Conservation (phyloP, 37 sponge, comb jelly and placozoan species). For the Beroe forskalii region DNA sequence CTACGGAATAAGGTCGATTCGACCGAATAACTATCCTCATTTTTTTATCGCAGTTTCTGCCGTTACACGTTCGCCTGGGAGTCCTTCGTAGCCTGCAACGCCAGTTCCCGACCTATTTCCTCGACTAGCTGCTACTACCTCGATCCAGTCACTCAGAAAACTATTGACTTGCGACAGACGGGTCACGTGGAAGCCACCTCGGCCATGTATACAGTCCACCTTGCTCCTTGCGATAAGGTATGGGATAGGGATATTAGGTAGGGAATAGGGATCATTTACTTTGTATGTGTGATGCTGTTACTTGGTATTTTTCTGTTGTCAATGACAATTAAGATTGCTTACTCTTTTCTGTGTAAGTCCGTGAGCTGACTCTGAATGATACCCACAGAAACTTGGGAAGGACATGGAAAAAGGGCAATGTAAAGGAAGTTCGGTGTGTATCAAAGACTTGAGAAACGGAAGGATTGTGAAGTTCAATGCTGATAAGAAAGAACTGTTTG, state of each 20-base stretch:
- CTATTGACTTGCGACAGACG: not conserved
- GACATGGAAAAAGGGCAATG: not conserved
- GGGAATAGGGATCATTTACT: too few species aligned
- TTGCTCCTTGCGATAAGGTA: not conserved
- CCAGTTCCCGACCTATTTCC: not conserved
- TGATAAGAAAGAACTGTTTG: not conserved
- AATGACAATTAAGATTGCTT: too few species aligned
- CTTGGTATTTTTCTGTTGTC: too few species aligned
- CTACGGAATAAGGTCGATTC: too few species aligned
- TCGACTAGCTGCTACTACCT: not conserved
- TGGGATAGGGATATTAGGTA: too few species aligned
- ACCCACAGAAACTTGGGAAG: not conserved
- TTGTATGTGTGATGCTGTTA: too few species aligned
- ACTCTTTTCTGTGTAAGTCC: too few species aligned
- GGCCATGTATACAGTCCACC: not conserved
- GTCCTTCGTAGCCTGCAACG: constrained; percentile 29
- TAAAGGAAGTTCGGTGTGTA: not conserved
- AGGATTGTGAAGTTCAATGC: not conserved
- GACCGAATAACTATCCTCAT: too few species aligned
- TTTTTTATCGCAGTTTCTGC: not conserved
- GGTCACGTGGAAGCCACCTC: not conserved
- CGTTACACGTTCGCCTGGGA: not conserved
- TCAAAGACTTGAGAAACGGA: not conserved
- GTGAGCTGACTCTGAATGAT: too few species aligned
- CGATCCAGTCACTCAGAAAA: not conserved